Evolutionary conservation across 2,888 invertebrate genomes (phyloP).

Genomic region (Tipula helvola): DNA sequence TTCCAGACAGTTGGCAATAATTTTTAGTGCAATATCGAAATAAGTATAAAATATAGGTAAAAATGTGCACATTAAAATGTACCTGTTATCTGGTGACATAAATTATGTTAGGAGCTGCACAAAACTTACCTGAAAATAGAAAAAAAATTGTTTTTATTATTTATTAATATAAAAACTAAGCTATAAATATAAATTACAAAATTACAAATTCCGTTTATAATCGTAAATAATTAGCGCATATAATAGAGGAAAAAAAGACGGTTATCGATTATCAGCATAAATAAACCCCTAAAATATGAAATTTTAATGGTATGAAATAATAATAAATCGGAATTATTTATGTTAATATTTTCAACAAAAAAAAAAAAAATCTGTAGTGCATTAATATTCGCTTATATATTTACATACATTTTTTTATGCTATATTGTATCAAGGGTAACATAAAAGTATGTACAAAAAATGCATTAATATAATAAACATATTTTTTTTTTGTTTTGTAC

Average conservation of each 20-base stretch:
- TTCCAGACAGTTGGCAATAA: no score
- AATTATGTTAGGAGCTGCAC: neutral
- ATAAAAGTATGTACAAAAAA: neutral
- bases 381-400: neutral
- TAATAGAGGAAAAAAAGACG: neutral
- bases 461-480: neutral
- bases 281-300: neutral
- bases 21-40: no score
- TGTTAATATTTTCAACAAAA: neutral
- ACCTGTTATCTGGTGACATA: no score
- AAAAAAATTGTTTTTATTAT: neutral
- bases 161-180: no score
- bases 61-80: no score
- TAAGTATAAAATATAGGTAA: no score
- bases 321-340: neutral
- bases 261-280: neutral
- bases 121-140: neutral
- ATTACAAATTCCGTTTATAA: no score
- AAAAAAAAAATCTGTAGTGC: neutral
- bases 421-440: neutral
- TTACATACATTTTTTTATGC: neutral
- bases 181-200: no score
- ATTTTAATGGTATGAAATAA: neutral
- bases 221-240: no score
- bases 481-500: neutral